Base-by-base conservation (phyloP, 1,140 invertebrate genomes). In the Pseudobourletiella spinata region DNA sequence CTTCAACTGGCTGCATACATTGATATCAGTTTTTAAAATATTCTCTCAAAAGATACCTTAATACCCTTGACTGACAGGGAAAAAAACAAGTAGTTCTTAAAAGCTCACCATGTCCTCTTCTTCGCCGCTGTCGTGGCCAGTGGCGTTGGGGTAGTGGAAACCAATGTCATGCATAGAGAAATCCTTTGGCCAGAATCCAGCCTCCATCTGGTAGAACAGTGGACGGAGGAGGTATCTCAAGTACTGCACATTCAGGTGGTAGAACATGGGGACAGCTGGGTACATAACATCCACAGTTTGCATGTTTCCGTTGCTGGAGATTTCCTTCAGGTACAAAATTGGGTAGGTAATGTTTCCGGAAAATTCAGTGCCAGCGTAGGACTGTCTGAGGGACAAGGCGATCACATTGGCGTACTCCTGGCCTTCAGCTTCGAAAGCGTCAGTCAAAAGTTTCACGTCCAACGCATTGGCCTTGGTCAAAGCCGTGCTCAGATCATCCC, bases 251-350 rank as follows among this genome's bases (percentile, higher is more conserved):
- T 64, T 64, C 24, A 67, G 32, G 48, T 67, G 61, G 32, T 61
- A 61, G 15, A 15, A 46, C 44, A 46, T 46, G 3, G 66, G 66
- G 20, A 30, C 15, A 16, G 58, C 20, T 18, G 66, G 66, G 28
- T 64, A 67, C 4, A 67, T 64, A 2, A 67, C 66, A 59, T 67
- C 66, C 3, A 67, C 59, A 3, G 64, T 66, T 32, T 65, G 58
- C 64, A 65, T 61, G 26, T 54, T 54, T 24, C 28, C 64, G 8
- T 51, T 51, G 28, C 26, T 39, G 16, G 42, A 51, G 42, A 67
- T 67, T 48, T 67, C 66, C 42, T 67, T 67, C 20, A 58, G 48
- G 59, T 67, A 67, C 16, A 58, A 42, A 44, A 63, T 15, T 25
- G 65, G 65, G 28, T 44, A 11, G 0, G 18, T 24, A 18, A 20